phyloP scores from a whole-genome alignment of 2,888 invertebrate species.

The Drosophila mulleri region DNA sequence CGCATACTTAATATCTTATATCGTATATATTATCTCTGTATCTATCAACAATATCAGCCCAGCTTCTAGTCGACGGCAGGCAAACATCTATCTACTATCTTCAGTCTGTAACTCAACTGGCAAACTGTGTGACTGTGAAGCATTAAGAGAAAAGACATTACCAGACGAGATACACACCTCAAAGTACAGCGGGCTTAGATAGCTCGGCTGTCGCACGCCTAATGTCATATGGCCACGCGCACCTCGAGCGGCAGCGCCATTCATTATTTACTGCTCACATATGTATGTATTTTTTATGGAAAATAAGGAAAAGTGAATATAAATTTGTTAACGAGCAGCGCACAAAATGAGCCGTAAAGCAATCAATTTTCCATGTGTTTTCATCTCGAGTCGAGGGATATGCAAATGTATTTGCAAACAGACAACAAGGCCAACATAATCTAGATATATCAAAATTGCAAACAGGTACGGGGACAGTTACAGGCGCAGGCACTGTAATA shows the following conservation, averaged over 20 bases:
- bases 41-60: too few relatives aligned
- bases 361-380: constrained; percentile 79
- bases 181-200: not conserved
- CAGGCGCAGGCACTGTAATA: constrained; percentile 20
- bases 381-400: constrained; percentile 51
- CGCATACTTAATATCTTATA: too few relatives aligned
- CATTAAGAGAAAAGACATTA: not conserved
- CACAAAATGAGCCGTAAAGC: constrained; percentile 80
- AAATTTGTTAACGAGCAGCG: constrained; percentile 68
- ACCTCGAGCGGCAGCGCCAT: too few relatives aligned
- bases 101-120: not conserved
- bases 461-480: constrained; percentile 16
- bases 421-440: constrained; percentile 48
- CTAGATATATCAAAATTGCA: constrained; percentile 31
- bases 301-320: constrained; percentile 48
- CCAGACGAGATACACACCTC: not conserved
- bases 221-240: not conserved
- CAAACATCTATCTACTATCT: not conserved
- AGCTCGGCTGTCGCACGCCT: not conserved
- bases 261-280: constrained; percentile 2
- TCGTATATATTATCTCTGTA: too few relatives aligned
- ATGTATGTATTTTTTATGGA: constrained; percentile 44
- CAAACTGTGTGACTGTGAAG: not conserved
- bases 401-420: constrained; percentile 63
- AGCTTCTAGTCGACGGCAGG: too few relatives aligned